These are phyloP conservation scores for Metaphire vulgaris DNA, from an alignment of 1,140 invertebrate genomes.

Conservation along the genomic window DNA sequence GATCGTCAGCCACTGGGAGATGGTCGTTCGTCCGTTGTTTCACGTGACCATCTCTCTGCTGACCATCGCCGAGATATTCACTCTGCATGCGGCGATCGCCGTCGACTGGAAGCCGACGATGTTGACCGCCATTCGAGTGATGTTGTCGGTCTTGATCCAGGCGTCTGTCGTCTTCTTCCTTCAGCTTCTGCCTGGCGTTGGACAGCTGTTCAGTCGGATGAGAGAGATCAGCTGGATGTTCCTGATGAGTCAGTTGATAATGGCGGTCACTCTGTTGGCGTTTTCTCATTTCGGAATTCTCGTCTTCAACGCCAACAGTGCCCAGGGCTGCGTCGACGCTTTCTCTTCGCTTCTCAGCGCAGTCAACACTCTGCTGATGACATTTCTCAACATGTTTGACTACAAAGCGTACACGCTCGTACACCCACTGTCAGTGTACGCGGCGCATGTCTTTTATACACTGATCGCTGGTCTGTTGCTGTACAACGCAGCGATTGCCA, in stretches of 20 bases:
- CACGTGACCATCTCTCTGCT: neutral
- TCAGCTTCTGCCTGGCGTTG: neutral
- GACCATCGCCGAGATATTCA: neutral
- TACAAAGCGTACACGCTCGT: neutral
- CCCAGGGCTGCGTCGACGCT: neutral
- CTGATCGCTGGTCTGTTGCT: neutral
- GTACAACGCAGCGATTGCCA: neutral
- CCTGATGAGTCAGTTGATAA: neutral
- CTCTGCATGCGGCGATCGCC: neutral
- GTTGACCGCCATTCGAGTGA: neutral
- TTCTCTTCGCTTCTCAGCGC: neutral
- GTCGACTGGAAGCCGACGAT: neutral
- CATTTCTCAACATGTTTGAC: neutral
- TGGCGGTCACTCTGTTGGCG: neutral
- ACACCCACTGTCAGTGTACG: neutral
- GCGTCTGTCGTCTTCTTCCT: neutral
- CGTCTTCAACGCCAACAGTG: neutral
- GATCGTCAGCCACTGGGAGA: neutral
- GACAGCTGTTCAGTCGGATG: neutral
- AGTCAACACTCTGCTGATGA: neutral
- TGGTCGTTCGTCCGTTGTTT: neutral
- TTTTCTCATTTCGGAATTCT: neutral
- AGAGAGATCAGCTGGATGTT: neutral
- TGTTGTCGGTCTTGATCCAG: neutral
- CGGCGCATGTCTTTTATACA: neutral